Percentiles rank a stretch among this genome's conserved stretches.
Evolutionary conservation across 2,113 vertebrate species (phyloP).

Genomic region (Phalacrocorax pelagicus): DNA sequence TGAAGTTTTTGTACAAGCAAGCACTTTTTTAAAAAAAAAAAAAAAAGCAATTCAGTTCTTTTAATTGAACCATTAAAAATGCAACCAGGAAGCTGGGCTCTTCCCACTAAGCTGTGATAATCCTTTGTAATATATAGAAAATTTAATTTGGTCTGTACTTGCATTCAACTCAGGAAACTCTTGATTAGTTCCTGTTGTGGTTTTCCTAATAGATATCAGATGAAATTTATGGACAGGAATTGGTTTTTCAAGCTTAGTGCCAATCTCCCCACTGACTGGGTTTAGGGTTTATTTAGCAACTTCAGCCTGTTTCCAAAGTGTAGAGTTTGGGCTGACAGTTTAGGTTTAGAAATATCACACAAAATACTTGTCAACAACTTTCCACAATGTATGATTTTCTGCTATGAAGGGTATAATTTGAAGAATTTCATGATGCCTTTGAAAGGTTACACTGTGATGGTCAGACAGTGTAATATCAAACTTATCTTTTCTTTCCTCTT

Average conservation of each 20-base stretch:
- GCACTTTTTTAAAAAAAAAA: too few species aligned
- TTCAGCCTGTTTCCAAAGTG: background rate
- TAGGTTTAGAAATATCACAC: background rate
- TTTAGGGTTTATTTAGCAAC: background rate
- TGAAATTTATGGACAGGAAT: background rate
- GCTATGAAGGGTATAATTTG: background rate
- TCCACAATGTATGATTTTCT: background rate
- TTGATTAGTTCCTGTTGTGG: background rate
- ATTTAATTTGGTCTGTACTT: background rate
- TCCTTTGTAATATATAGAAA: background rate
- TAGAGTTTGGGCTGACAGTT: background rate
- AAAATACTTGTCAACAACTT: background rate
- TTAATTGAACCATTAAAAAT: background rate
- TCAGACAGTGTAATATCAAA: background rate
- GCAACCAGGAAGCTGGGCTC: background rate
- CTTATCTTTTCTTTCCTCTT: background rate
- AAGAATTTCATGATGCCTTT: background rate
- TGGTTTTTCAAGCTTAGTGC: background rate
- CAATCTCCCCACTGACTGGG: background rate
- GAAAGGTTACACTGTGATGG: background rate
- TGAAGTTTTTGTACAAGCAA: background rate
- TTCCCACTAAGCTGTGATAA: background rate
- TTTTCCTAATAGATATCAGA: background rate
- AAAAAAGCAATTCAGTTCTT: background rate
- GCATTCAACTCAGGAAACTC: background rate